Evolutionary conservation across 2,113 vertebrate genomes (phyloP), one percentile per base, ranked within the genome.

Genomic region (Haliaeetus leucogaster): DNA sequence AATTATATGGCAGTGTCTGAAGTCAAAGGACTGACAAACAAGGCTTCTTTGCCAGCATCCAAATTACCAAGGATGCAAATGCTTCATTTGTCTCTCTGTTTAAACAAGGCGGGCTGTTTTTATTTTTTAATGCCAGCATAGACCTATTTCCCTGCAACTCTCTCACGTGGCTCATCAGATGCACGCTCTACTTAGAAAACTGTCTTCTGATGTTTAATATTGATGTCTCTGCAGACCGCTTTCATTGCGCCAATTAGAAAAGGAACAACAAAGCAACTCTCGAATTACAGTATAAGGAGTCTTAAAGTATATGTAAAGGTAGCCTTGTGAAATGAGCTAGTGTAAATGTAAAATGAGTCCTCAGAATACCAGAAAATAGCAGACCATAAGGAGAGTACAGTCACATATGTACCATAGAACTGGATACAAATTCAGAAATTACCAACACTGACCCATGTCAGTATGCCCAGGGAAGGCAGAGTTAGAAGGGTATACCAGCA

Each of bases 1-100:
- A 90, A 94, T 67, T 55, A 29, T 53, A 72, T 50, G 66, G 78
- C 58, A 73, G 56, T 26, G 20, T 48, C 79, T 96, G 82, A 89
- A 91, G 80, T 86, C 90, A 93, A 87, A 96, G 53, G 72, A 80
- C 40, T 92, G 79, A 86, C 81, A 95, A 93, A 92, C 42, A 93
- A 90, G 62, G 47, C 82, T 89, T 81, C 72, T 78, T 61, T 86
- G 74, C 65, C 94, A 96, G 83, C 62, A 74, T 84, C 82, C 68
- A 94, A 61, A 90, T 95, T 82, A 93, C 53, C 84, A 77, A 70
- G 84, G 65, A 89, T 72, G 66, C 59, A 93, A 91, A 78, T 72
- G 58, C 50, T 96, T 76, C 72, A 52, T 88, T 74, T 91, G 59
- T 84, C 32, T 73, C 12, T 58, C 87, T 79, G 50, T 66, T 93